Evolutionary conservation across 2,888 invertebrate genomes (phyloP).

Genomic region (Drosophila flavopinicola): DNA sequence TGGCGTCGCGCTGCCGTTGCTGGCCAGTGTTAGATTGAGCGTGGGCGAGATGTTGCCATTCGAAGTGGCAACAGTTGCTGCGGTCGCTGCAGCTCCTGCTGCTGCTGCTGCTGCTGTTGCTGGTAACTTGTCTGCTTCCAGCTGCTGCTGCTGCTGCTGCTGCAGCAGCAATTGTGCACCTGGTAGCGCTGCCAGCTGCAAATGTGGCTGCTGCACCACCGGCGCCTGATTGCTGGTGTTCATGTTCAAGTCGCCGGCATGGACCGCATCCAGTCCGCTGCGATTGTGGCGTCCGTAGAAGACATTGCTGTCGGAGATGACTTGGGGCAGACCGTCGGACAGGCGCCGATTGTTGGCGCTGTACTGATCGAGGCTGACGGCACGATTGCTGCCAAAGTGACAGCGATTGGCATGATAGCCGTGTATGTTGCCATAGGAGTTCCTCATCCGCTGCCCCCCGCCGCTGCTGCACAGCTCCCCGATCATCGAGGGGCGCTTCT

Average conservation of each 20-base stretch:
- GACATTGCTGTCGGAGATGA: conserved; percentile 84
- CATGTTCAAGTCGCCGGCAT: conserved; percentile 63
- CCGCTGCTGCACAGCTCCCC: conserved; percentile 84
- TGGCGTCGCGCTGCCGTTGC: conserved; percentile 56
- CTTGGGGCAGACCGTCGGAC: conserved; percentile 84
- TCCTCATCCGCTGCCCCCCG: conserved; percentile 83
- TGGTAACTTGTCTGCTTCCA: conserved; percentile 34
- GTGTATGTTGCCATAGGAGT: conserved; percentile 84
- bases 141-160: conserved; percentile 23
- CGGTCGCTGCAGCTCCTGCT: conserved; percentile 22
- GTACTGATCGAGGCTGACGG: conserved; percentile 84
- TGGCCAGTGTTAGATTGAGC: conserved; percentile 43
- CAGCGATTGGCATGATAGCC: conserved; percentile 83
- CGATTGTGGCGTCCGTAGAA: conserved; percentile 84
- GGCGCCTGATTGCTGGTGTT: conserved; percentile 45
- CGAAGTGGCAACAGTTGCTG: conserved; percentile 40
- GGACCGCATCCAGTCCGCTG: conserved; percentile 64
- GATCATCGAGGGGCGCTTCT: conserved; percentile 85
- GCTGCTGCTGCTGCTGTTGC: conserved; percentile 15
- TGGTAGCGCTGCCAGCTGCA: conserved; percentile 30
- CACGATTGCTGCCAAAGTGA: conserved; percentile 84
- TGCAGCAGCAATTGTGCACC: conserved; percentile 6
- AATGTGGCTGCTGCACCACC: conserved; percentile 41
- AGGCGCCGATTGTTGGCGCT: conserved; percentile 84
- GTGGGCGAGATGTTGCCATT: conserved; percentile 81